Evolutionary conservation across 2,888 invertebrate species (phyloP), one percentile per base, ranked within the genome.

Genomic region (Stomorhina lunata): DNA sequence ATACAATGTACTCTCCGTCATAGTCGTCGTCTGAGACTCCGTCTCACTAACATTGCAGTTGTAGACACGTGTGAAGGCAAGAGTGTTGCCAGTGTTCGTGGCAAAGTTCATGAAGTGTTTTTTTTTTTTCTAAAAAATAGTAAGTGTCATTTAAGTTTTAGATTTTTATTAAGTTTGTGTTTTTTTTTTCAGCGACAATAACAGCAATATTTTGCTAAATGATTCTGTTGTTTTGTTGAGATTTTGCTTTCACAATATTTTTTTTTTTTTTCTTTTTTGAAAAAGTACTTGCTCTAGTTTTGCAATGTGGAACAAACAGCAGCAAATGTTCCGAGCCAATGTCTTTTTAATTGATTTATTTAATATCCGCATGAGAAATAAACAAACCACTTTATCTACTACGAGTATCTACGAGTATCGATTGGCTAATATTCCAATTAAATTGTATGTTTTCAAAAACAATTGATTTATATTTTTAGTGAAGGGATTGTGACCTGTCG

Each of bases 51-150:
- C 43, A 7, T 27, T 22, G 45, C 66, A 27, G 20, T 48, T 37
- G 6, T 37, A 59, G 5, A 53, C 3, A n/a, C 40, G 27, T 3
- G 32, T n/a, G 50, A 61, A 22, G 50, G 32, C 25, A 25, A 73
- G 40, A 53, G 53, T 53, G 27, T 27, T 34, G n/a, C 34, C 9
- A 32, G 17, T 17, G 45, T 69, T 53, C 71, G 65, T 75, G 82
- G 57, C 79, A 82, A 75, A 82, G 82, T 79, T 82, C 79, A 82
- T 65, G 50, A 75, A 71, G 40, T 79, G 73, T 78, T 82, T 57
- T 69, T n/a, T 15, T n/a, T n/a, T 43, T 6, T 43, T 12, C n/a
- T 32, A 43, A 65, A 65, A 82, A 73, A 72, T 72, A 40, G 22
- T 20, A 57, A 53, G 63, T 65, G 53, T 57, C 71, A 65, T 48